phyloP scores from a whole-genome alignment of 2,888 invertebrate species.

The Brachypalpus laphriformis region DNA sequence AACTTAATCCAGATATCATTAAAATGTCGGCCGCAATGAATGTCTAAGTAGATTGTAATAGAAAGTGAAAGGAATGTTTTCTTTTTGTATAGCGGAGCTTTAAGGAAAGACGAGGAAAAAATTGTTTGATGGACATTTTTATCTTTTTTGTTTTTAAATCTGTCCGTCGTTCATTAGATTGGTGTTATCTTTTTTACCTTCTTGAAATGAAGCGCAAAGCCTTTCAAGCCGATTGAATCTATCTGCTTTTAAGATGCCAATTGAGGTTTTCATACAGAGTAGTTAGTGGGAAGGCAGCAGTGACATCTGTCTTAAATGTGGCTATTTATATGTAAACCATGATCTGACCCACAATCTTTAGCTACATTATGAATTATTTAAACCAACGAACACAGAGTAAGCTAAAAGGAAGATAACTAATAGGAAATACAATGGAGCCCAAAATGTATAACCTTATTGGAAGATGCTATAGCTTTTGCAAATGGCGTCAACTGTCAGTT shows the following conservation, averaged over 20 bases:
- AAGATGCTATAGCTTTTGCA: no score
- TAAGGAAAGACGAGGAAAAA: neutral
- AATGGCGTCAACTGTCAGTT: no score
- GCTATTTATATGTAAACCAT: no score
- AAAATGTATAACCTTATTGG: no score
- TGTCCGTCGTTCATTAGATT: neutral
- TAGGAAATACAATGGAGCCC: no score
- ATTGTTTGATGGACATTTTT: constrained; percentile 25
- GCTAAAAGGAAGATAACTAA: no score
- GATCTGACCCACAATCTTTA: no score
- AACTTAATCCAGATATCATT: constrained; percentile 58
- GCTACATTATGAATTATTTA: no score
- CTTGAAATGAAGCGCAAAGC: neutral
- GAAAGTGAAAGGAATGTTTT: neutral
- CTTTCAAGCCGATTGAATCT: neutral
- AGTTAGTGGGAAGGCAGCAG: neutral
- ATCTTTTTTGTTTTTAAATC: neutral
- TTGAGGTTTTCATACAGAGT: neutral
- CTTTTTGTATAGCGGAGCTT: neutral
- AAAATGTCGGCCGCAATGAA: constrained; percentile 54
- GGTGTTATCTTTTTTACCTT: neutral
- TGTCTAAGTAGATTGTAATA: constrained; percentile 26
- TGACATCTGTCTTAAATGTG: neutral
- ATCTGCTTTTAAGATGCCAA: neutral
- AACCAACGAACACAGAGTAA: no score